phyloP scores from a whole-genome alignment of 2,113 vertebrate genomes.

The Centropus unirufus region DNA sequence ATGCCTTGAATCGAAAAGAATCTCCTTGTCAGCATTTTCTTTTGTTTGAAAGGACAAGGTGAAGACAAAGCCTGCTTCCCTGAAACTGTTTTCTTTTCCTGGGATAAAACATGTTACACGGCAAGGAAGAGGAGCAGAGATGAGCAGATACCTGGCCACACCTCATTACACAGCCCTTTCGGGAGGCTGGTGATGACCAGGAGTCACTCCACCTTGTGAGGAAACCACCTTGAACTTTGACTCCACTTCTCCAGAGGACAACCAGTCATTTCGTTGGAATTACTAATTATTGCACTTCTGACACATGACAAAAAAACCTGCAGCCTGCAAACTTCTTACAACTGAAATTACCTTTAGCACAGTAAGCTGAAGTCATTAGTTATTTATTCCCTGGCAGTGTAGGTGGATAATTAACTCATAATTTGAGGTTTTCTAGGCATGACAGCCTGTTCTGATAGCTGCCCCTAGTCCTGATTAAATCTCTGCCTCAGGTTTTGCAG shows the following conservation, averaged over 20 bases:
- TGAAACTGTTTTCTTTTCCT: neutral
- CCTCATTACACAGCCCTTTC: neutral
- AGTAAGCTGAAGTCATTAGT: constrained; percentile 11
- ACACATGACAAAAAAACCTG: fast-evolving
- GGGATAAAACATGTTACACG: neutral
- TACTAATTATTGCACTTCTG: neutral
- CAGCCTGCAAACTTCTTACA: neutral
- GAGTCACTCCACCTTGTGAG: neutral
- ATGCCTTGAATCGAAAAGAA: neutral
- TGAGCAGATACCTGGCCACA: neutral
- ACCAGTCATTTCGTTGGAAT: neutral
- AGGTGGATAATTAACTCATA: constrained; percentile 45
- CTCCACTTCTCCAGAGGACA: neutral
- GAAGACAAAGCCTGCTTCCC: neutral
- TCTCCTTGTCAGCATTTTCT: neutral
- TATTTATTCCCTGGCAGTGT: constrained; percentile 42
- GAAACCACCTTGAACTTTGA: neutral
- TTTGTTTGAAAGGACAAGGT: neutral
- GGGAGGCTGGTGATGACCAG: neutral
- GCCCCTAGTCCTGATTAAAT: constrained; percentile 27
- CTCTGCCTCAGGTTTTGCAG: neutral
- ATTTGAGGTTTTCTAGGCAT: constrained; percentile 52
- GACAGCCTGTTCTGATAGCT: constrained; percentile 26
- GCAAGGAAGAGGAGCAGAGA: neutral
- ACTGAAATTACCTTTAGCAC: neutral